Conservation (phyloP, 2,888 invertebrate species). For the Zonitis immaculata region DNA sequence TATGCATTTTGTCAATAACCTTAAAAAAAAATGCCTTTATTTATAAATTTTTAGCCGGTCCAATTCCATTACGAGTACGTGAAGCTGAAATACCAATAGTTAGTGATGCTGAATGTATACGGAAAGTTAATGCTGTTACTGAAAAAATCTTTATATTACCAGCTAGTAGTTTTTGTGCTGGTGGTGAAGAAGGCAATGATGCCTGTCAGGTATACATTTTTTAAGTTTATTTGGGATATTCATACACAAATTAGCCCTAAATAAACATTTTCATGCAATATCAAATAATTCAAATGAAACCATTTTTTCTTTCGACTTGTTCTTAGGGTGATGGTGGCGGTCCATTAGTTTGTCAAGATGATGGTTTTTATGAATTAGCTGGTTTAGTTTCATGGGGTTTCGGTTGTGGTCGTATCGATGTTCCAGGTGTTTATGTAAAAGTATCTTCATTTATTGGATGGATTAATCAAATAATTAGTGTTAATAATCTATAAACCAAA, state of each 20-base stretch:
- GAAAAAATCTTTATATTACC: conserved; percentile 92
- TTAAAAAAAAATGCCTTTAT: neutral
- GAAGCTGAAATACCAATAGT: conserved; percentile 91
- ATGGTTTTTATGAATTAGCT: conserved; percentile 87
- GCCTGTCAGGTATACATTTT: conserved; percentile 80
- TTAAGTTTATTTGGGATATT: neutral
- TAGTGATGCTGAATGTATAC: conserved; percentile 85
- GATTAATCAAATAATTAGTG: conserved; percentile 96
- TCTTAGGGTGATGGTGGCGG: conserved; percentile 89
- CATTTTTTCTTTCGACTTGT: conserved; percentile 7
- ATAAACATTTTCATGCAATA: conserved; percentile 3
- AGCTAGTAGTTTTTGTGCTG: conserved; percentile 90
- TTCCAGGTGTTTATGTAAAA: conserved; percentile 96
- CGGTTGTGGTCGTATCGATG: conserved; percentile 87
- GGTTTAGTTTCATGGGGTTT: conserved; percentile 95
- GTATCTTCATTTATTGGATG: conserved; percentile 93
- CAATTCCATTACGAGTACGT: conserved; percentile 82
- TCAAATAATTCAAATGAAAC: neutral
- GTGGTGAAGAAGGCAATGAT: conserved; percentile 88
- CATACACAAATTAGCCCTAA: neutral
- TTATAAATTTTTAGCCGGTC: conserved; percentile 61
- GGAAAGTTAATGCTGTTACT: conserved; percentile 90
- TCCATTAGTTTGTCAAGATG: conserved; percentile 87
- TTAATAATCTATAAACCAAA: conserved; percentile 71
- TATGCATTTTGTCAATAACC: conserved; percentile 44